These are phyloP conservation scores for Hoplodrina ambigua DNA, from an alignment of 2,888 invertebrate genomes.

Conservation along the genomic window DNA sequence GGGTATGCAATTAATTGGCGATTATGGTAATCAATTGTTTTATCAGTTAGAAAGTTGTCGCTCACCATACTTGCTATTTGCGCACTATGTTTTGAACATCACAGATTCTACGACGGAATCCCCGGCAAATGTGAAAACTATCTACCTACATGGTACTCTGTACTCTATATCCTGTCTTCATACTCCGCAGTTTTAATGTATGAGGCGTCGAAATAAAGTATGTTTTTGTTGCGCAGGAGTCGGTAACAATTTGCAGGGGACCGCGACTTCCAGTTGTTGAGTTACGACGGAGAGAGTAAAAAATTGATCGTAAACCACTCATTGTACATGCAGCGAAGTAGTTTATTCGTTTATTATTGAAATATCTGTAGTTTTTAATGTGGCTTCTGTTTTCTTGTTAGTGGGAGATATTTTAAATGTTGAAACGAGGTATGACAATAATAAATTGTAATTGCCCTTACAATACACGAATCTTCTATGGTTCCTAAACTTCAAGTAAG, in stretches of 20 bases:
- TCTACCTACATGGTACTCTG: neutral
- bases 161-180: constrained; percentile 15
- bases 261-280: constrained; percentile 42
- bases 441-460: too few species aligned
- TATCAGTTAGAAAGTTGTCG: too few species aligned
- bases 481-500: too few species aligned
- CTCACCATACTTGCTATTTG: too few species aligned
- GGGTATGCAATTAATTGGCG: too few species aligned
- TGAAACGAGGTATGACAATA: neutral
- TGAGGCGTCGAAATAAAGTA: constrained; percentile 67
- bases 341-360: constrained; percentile 56
- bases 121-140: too few species aligned
- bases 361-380: constrained; percentile 49
- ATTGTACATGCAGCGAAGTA: constrained; percentile 29
- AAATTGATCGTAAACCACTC: constrained; percentile 57
- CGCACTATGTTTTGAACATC: too few species aligned
- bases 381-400: constrained; percentile 49
- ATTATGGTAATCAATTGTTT: too few species aligned
- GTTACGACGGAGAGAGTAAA: constrained; percentile 50
- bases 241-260: constrained; percentile 57
- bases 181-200: constrained; percentile 60
- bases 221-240: constrained; percentile 62
- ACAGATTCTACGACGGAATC: too few species aligned
- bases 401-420: constrained; percentile 14
- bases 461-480: too few species aligned